These are phyloP conservation scores for Acrocephalus arundinaceus DNA, from an alignment of 2,113 vertebrate species.

Conservation along the genomic window DNA sequence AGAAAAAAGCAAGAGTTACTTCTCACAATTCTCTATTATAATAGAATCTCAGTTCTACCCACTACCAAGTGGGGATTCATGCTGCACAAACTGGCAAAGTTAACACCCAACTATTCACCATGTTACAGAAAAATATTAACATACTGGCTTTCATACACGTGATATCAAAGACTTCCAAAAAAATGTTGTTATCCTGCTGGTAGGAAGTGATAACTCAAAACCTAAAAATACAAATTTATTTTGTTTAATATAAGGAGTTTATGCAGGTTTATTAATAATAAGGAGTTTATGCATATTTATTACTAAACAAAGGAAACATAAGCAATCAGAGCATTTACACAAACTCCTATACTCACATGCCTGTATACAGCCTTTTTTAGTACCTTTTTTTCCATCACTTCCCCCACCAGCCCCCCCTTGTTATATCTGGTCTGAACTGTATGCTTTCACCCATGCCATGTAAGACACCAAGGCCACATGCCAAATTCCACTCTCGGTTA, in stretches of 20 bases:
- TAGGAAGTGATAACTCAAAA: background rate
- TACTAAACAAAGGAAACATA: background rate
- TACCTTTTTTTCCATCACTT: background rate
- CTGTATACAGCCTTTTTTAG: background rate
- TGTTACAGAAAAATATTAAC: background rate
- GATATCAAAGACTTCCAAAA: background rate
- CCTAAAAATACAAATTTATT: background rate
- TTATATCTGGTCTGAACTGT: background rate
- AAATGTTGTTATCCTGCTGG: background rate
- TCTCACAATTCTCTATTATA: background rate
- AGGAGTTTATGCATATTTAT: background rate
- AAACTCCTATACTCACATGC: background rate
- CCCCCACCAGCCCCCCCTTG: background rate
- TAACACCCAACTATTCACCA: background rate
- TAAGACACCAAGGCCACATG: background rate
- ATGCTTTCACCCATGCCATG: background rate
- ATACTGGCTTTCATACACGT: background rate
- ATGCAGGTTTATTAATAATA: background rate
- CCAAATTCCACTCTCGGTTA: slow-evolving; percentile 33
- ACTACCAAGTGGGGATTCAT: too few species aligned
- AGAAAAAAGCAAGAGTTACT: background rate
- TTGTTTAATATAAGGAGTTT: background rate
- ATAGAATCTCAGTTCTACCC: background rate
- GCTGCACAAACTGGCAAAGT: background rate
- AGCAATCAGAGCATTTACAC: background rate